Conservation (phyloP, 2,113 vertebrate species). For the Macaca nemestrina region DNA sequence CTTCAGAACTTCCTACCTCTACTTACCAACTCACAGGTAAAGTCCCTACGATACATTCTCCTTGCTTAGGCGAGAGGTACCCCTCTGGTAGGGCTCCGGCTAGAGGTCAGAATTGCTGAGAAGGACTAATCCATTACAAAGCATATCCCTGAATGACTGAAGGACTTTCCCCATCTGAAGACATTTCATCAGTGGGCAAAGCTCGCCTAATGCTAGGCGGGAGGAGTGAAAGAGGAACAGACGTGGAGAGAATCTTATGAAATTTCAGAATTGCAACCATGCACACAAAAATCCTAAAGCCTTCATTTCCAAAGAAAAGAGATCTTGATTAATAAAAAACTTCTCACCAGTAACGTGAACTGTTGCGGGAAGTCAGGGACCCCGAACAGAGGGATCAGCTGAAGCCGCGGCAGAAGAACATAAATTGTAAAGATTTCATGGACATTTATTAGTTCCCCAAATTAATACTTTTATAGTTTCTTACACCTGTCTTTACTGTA, state of each 20-base stretch:
- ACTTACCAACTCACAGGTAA: background rate
- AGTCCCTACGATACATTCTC: background rate
- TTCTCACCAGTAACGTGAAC: background rate
- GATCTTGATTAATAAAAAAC: background rate
- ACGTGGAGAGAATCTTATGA: background rate
- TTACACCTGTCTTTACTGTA: too few species aligned
- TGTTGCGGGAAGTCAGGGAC: too few species aligned
- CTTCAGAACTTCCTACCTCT: background rate
- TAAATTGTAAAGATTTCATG: too few species aligned
- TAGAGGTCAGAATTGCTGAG: background rate
- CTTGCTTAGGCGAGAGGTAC: background rate
- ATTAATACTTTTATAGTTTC: too few species aligned
- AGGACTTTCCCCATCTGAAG: background rate
- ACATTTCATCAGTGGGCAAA: background rate
- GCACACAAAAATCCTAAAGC: background rate
- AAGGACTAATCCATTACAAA: background rate
- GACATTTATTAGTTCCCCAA: too few species aligned
- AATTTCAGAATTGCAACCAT: background rate
- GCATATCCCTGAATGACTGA: background rate
- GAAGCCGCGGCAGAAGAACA: too few species aligned
- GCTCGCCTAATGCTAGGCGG: background rate
- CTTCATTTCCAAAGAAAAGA: slow-evolving; percentile 5
- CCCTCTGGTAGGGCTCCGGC: background rate
- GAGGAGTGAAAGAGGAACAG: background rate
- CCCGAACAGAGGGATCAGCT: too few species aligned